phyloP scores from a whole-genome alignment of 2,888 invertebrate species.

The Lampropteryx suffumata region DNA sequence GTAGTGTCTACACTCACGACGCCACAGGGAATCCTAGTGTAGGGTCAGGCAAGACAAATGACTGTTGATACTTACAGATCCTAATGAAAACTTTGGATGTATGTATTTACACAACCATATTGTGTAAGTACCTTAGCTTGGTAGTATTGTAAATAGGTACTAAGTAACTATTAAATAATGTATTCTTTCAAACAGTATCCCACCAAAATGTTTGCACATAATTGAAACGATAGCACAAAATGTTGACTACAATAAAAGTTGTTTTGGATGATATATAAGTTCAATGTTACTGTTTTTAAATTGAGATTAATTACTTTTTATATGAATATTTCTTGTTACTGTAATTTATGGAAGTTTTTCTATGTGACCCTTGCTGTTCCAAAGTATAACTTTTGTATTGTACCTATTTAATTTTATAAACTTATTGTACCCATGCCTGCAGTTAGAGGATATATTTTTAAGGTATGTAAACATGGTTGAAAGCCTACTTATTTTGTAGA shows the following conservation, averaged over 20 bases:
- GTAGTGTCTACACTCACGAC: too few relatives aligned
- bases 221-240: constrained; percentile 15
- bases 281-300: constrained; percentile 22
- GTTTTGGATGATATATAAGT: constrained; percentile 18
- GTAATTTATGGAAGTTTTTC: constrained; percentile 18
- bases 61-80: not conserved
- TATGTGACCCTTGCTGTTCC: constrained; percentile 8
- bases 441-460: not conserved
- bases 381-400: constrained; percentile 29
- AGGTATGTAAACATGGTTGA: not conserved
- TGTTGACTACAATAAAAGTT: constrained; percentile 8
- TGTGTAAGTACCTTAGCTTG: not conserved
- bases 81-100: not conserved
- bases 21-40: too few relatives aligned
- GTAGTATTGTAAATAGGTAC: not conserved
- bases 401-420: constrained; percentile 14
- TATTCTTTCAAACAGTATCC: constrained; percentile 1
- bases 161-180: not conserved
- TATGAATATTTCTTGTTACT: constrained; percentile 24
- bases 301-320: constrained; percentile 29
- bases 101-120: constrained; percentile 1
- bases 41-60: too few relatives aligned
- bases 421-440: constrained; percentile 15
- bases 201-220: constrained; percentile 19
- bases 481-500: too few relatives aligned